Base-by-base conservation (phyloP, 1,140 invertebrate genomes). In the Penaeus chinensis region DNA sequence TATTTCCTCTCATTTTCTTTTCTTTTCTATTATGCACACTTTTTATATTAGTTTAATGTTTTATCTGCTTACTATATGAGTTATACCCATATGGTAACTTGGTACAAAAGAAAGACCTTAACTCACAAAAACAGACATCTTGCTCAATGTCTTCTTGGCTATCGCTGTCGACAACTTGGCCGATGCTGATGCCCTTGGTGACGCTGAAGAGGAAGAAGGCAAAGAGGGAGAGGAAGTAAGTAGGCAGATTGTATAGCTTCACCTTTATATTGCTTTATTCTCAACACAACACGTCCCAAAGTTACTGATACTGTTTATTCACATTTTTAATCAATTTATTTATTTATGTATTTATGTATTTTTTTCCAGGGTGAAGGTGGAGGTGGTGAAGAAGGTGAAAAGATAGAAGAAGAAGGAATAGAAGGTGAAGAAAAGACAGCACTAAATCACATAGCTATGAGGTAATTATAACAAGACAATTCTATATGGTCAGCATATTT, bases 121-220 rank as follows among this genome's bases (percentile, higher is more conserved):
- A 82, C 86, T 77, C 24, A n/a, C n/a, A 71, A n/a, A 27, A 47
- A 37, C 81, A 87, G 86, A 87, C 93, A 99, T 99, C 90, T 95
- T 99, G 93, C 96, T 99, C 91, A 99, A 99, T 94, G 99, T 99
- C 91, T 99, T 99, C 96, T 98, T 99, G 97, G 99, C 99, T 94
- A 99, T 99, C 95, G 99, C 99, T 93, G 99, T 99, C 90, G 99
- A 99, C 94, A 99, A 99, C 94, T 96, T 99, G 94, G 99, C 99
- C 91, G 99, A 99, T 93, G 99, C 99, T 90, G 99, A 99, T 94
- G 99, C 99, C 94, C 94, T 99, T 91, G 99, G 99, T 91, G 98
- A 98, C 91, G 98, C 98, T 90, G 98, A 99, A 94, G 98, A 99
- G 93, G 98, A 99, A 93, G 97, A 98, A 93, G 96, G 97, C 90